Base-by-base conservation (phyloP, 2,797 vertebrate genomes). In the Setipinna tenuifilis region DNA sequence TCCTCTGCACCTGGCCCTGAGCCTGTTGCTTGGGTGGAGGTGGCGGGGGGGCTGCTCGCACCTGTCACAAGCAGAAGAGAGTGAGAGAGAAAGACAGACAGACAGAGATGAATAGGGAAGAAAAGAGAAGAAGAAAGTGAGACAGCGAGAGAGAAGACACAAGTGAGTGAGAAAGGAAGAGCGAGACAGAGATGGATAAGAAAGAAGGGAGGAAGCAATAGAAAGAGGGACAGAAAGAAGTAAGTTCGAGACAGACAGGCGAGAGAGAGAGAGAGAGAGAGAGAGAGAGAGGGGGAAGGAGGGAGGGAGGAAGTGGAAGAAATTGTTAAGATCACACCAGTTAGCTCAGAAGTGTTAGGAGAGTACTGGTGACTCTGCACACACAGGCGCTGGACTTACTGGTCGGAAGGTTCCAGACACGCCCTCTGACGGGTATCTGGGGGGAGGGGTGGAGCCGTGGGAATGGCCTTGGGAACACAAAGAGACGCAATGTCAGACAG, bases 1-100 rank as follows among this genome's bases (percentile, higher is more conserved):
- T 93, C 92, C 97, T 97, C 94, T 99, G 98, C 90, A 97, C 85
- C 4, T 97, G 94, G 83, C 97, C 96, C 0, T 97, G 96, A 14
- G 97, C 97, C 58, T 96, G 97, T 94, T 99, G 98, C 0, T 97
- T 98, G 0, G 98, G 98, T 0, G 98, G 98, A 0, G 95, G 95
- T 0, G 98, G 98, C 0, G 94, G 94, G 25, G 94, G 94, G 9
- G 98, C 98, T 0, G 97, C 98, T 19, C 98, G 96, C 16, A 99
- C 98, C 98, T 99, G 94, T 21, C 1, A 54, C 50, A 54, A 9
- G 50, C 2, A 54, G 50, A 7, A 54, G 2, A 54, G 50, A 54
- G 50, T 80, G 46, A 86, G 75, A 85, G 75, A 9, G 35, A 14
- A 62, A 82, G 48, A 80, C n/a, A 28, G 25, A 59, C 46, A 44